phyloP scores from a whole-genome alignment of 2,888 invertebrate genomes.

The Hemithea aestivaria region DNA sequence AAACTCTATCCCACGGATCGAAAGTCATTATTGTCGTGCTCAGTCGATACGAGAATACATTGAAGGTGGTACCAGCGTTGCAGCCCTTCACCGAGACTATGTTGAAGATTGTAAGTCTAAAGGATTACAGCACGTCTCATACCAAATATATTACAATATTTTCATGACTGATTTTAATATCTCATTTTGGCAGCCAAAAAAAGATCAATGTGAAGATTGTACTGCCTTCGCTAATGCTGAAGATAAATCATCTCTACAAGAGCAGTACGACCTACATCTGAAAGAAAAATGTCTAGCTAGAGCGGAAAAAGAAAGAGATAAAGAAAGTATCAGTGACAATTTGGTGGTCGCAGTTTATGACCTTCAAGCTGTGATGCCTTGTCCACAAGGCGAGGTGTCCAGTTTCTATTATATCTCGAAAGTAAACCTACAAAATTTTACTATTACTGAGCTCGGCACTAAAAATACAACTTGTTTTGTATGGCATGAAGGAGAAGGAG shows the following conservation, averaged over 20 bases:
- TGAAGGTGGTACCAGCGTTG: conserved; percentile 19
- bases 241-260: conserved; percentile 18
- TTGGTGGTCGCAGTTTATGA: conserved; percentile 23
- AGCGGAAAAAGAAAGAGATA: conserved; percentile 22
- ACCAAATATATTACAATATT: conserved; percentile 21
- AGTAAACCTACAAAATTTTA: conserved; percentile 28
- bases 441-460: conserved; percentile 19
- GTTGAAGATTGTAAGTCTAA: conserved; percentile 11
- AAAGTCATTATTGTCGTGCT: conserved; percentile 21
- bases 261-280: conserved; percentile 17
- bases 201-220: conserved; percentile 29
- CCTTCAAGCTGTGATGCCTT: conserved; percentile 28
- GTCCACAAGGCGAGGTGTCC: conserved; percentile 27
- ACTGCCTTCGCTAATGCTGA: conserved; percentile 20
- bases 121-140: conserved; percentile 7
- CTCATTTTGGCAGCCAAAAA: conserved; percentile 24
- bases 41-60: conserved; percentile 15
- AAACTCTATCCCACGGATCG: conserved; percentile 18
- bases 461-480: conserved; percentile 10
- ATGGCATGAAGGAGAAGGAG: conserved; percentile 10
- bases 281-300: conserved; percentile 24
- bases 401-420: conserved; percentile 30
- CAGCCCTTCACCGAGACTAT: conserved; percentile 20
- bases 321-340: conserved; percentile 12
- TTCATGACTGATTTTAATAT: conserved; percentile 23